Percentiles rank a stretch among this genome's conserved stretches.
Evolutionary conservation across 1,140 invertebrate species (phyloP).

Genomic region (Bombus breviceps): DNA sequence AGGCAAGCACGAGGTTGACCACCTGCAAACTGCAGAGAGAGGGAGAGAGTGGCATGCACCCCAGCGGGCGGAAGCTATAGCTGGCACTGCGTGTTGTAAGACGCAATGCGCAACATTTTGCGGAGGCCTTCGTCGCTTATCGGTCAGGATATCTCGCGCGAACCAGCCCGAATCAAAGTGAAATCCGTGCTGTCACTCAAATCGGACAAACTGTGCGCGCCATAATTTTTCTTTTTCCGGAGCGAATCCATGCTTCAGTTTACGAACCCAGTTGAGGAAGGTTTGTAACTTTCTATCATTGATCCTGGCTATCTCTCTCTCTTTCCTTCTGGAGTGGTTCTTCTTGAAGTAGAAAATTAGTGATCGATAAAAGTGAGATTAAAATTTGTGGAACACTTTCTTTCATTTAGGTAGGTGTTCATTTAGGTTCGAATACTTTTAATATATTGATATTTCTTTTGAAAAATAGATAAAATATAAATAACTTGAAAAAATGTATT

Average conservation of each 20-base stretch:
- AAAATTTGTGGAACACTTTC: neutral
- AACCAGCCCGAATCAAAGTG: conserved; percentile 33
- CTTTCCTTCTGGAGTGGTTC: too few species aligned
- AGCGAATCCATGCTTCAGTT: neutral
- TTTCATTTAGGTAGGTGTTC: neutral
- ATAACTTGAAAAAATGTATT: too few species aligned
- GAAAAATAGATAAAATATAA: too few species aligned
- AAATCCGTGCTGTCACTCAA: conserved; percentile 9
- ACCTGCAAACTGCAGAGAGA: conserved; percentile 74
- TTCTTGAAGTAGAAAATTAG: neutral
- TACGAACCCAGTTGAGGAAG: too few species aligned
- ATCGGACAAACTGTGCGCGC: neutral
- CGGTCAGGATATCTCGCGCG: conserved; percentile 45
- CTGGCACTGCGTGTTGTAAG: conserved; percentile 71
- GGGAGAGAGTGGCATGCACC: conserved; percentile 43
- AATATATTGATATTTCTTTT: too few species aligned
- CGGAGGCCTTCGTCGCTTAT: conserved; percentile 60
- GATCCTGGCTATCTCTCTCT: neutral
- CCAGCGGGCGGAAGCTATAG: conserved; percentile 51
- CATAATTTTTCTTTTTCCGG: neutral
- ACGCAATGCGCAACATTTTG: conserved; percentile 82
- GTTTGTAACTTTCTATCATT: neutral
- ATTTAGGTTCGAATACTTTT: too few species aligned
- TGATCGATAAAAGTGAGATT: neutral
- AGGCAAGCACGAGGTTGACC: conserved; percentile 70